A percentile compares a stretch with the other conserved stretches of the same genome.
Conservation (phyloP, 2,113 vertebrate species). For the Capreolus pygargus region DNA sequence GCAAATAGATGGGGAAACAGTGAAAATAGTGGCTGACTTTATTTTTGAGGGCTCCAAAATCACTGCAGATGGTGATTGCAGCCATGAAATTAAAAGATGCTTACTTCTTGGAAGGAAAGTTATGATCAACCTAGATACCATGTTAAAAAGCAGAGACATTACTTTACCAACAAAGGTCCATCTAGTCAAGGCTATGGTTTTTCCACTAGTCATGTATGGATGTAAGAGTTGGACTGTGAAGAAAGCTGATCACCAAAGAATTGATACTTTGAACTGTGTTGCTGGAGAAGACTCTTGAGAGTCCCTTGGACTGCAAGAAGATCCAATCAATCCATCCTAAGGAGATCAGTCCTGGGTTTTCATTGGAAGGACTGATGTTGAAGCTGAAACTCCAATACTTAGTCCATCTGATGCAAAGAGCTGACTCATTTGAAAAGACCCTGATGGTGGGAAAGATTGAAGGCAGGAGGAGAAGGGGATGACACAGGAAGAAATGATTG, state of each 20-base stretch:
- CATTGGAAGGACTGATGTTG: neutral
- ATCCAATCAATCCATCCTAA: neutral
- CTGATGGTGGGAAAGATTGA: neutral
- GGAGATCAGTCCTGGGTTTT: neutral
- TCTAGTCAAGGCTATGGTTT: neutral
- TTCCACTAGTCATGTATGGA: neutral
- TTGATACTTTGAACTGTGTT: neutral
- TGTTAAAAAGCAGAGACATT: neutral
- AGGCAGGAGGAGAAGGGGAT: neutral
- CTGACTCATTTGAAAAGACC: neutral
- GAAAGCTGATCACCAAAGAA: neutral
- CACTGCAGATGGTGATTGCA: neutral
- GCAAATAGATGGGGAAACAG: neutral
- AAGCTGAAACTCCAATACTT: neutral
- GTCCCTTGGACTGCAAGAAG: neutral
- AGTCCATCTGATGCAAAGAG: accelerated
- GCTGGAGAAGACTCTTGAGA: neutral
- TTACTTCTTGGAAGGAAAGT: neutral
- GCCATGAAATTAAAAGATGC: neutral
- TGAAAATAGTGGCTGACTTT: neutral
- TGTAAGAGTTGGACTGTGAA: neutral
- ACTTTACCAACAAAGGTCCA: neutral
- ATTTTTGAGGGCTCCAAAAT: neutral
- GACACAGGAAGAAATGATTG: neutral
- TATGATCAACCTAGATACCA: neutral